Evolutionary conservation across 2,888 invertebrate species (phyloP), one percentile per base, ranked within the genome.

Genomic region (Himalopsyche kuldschensis): DNA sequence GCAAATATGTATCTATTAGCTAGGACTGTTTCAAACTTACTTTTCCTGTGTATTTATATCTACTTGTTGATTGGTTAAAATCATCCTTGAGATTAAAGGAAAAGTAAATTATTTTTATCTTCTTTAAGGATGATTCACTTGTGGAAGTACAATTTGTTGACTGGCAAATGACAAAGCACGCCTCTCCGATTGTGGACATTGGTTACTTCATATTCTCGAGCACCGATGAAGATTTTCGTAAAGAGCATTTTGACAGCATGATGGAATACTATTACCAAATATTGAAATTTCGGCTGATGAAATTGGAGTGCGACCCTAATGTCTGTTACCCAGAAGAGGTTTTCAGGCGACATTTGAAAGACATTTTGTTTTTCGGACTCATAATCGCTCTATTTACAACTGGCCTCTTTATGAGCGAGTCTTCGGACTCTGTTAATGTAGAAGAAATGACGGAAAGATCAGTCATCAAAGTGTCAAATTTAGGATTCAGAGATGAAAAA

Each of bases 121-220:
- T 77, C 8, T 75, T 79, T 24, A 82, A 86, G 86, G 78, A 78
- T 4, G 78, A 47, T 4, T 77, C 84, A 75, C 81, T 80, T 27
- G 75, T 75, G 3, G 81, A 81, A 3, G 48, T 84, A 17, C 31
- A 80, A 17, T 75, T 86, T 0, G 20, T 86, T 41, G 86, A 86
- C 32, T 86, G 85, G 85, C 86, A 86, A 47, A 80, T 86, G 75
- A 27, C 75, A 4, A 82, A 81, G 30, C 10, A 78, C n/a, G 31
- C 81, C n/a, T 86, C 86, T 27, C 86, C 86, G 1, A 11, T 86
- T 2, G 75, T 82, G 17, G 86, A 86, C 75, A 69, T 86, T 5
- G 80, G 78, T 15, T 84, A 85, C 55, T n/a, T 85, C 11, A 47
- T 86, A 11, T 84, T 84, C 79, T 78, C 76, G 27, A 83, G 84